Base-by-base conservation (phyloP, 2,113 vertebrate genomes). In the Apodemus speciosus region DNA sequence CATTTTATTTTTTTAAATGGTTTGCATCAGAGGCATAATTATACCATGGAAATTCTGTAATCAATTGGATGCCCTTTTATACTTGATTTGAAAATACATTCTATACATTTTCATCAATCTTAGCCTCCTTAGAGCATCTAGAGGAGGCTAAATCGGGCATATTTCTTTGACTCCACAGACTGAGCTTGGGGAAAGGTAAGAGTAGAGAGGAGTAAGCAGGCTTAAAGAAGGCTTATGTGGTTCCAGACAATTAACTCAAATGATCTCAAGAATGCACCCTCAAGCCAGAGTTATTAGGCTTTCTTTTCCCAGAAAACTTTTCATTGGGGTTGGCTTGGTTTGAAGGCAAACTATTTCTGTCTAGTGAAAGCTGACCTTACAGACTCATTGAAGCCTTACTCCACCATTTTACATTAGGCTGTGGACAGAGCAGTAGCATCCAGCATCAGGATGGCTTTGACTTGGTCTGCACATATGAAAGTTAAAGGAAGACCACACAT, bases 51-150 rank as follows among this genome's bases (percentile, higher is more conserved):
- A 86, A 94, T 75, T 77, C 56, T 69, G 58, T 1, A 84, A 20
- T 13, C n/a, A 90, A 84, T 23, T 73, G 27, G 53, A 79, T 62
- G 53, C 69, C 77, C 11, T 93, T 27, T 77, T 71, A 16, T n/a
- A 49, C 38, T 92, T 76, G 75, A 92, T 56, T 89, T 93, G 49
- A 72, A 85, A 88, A 85, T 66, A 73, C 21, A 69, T 90, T 75
- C 6, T 23, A 49, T 75, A 6, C 21, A 10, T 91, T 93, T 85
- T 66, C 5, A 62, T 38, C 16, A 75, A 18, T 40, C 6, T 68
- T 49, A 27, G 30, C 35, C 27, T 18, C 46, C 6, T 27, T 51
- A 21, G 58, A 64, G 3, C 58, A 27, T 88, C 30, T 15, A 51
- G 49, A 4, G 2, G 16, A 21, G 38, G 43, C 53, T 66, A 62